These are phyloP conservation scores for Geococcyx californianus DNA, from an alignment of 2,113 vertebrate species.

Conservation along the genomic window DNA sequence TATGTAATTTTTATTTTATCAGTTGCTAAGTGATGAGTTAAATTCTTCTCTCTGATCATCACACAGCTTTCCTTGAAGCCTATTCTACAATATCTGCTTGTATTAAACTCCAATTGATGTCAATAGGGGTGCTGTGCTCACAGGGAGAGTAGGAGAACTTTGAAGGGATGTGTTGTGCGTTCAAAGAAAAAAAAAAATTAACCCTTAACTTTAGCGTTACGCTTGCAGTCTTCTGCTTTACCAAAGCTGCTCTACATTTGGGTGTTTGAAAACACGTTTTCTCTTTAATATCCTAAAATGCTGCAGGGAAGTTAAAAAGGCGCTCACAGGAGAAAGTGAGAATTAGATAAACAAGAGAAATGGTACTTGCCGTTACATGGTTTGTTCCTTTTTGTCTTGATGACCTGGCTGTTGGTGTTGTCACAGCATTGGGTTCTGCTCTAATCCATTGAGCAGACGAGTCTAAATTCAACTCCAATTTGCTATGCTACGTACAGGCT, in stretches of 20 bases:
- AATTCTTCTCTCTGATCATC: slow-evolving; percentile 17
- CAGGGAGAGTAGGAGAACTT: not conserved
- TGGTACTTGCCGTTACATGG: fast-evolving
- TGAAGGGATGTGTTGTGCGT: not conserved
- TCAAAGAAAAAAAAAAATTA: slow-evolving; percentile 19
- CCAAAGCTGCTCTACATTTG: not conserved
- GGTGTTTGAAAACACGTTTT: not conserved
- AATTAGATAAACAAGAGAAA: not conserved
- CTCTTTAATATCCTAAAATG: not conserved
- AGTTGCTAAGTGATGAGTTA: slow-evolving; percentile 38
- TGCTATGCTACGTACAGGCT: not conserved
- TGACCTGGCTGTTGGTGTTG: not conserved
- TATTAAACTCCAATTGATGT: slow-evolving; percentile 14
- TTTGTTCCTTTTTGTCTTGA: not conserved
- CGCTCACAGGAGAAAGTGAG: not conserved
- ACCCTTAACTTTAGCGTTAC: not conserved
- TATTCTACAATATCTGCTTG: slow-evolving; percentile 9
- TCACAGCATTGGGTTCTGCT: not conserved
- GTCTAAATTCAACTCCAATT: not conserved
- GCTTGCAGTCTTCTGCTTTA: not conserved
- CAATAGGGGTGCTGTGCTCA: slow-evolving; percentile 28
- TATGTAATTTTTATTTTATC: slow-evolving; percentile 4
- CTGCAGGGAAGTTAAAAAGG: not conserved
- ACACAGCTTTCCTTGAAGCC: slow-evolving; percentile 26
- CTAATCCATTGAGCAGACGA: not conserved